These are phyloP conservation scores for Penaeus indicus DNA, from an alignment of 1,140 invertebrate genomes.

Conservation along the genomic window DNA sequence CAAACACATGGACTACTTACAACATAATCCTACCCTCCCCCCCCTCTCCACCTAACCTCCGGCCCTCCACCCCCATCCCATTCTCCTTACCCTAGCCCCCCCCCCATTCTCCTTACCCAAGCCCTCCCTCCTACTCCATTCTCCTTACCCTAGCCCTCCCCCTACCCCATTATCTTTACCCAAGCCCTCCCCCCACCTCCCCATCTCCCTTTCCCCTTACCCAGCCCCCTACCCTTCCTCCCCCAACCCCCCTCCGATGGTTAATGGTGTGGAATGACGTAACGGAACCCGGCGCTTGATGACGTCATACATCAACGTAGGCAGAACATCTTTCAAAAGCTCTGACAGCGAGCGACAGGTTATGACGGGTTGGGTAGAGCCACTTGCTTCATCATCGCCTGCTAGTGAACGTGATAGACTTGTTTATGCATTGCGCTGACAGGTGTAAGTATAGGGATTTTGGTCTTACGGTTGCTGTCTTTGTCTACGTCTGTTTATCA, in stretches of 20 bases:
- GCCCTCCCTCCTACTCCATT: neutral
- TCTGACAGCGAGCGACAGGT: constrained; percentile 36
- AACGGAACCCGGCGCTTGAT: neutral
- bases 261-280: constrained; percentile 43
- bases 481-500: too few species aligned
- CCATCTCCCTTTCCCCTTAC: neutral
- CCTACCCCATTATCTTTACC: too few species aligned
- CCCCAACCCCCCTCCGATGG: neutral
- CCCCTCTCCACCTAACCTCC: neutral
- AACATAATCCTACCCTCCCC: neutral
- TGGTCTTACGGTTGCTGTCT: too few species aligned
- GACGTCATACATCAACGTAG: constrained; percentile 38
- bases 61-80: neutral
- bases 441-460: too few species aligned
- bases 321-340: neutral
- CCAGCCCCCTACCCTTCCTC: neutral
- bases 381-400: constrained; percentile 7
- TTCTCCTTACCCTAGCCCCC: neutral
- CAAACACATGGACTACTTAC: too few species aligned
- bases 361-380: constrained; percentile 25
- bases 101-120: too few species aligned
- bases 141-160: neutral
- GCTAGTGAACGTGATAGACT: too few species aligned
- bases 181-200: too few species aligned
- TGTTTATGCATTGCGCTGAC: too few species aligned